phyloP scores from a whole-genome alignment of 1,140 invertebrate genomes.

The Oreohelix idahoensis region DNA sequence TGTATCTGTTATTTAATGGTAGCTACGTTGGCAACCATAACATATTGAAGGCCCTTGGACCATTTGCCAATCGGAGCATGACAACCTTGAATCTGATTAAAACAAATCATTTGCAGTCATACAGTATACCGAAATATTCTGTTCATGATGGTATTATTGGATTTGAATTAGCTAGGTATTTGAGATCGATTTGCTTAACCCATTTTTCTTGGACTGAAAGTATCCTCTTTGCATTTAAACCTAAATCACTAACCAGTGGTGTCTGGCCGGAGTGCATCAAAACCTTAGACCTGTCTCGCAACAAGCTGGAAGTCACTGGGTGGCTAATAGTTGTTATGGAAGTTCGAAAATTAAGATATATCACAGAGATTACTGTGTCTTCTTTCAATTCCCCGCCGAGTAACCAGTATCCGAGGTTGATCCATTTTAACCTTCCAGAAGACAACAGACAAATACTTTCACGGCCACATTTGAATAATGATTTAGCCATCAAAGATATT shows the following conservation, averaged over 20 bases:
- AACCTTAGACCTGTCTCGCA: background rate
- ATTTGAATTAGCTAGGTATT: background rate
- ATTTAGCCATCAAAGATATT: background rate
- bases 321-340: background rate
- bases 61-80: background rate
- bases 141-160: background rate
- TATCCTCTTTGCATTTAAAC: background rate
- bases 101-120: background rate
- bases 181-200: background rate
- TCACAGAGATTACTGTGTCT: background rate
- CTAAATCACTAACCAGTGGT: background rate
- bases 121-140: background rate
- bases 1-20: background rate
- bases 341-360: background rate
- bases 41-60: background rate
- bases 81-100: background rate
- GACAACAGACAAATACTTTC: background rate
- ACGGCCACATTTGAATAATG: background rate
- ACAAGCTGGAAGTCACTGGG: background rate
- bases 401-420: background rate
- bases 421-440: background rate
- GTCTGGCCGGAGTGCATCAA: background rate
- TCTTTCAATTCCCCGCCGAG: background rate
- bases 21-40: background rate
- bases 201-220: background rate